These are phyloP conservation scores for Urosaurus nigricauda DNA, from an alignment of 2,797 vertebrate genomes.

Conservation along the genomic window DNA sequence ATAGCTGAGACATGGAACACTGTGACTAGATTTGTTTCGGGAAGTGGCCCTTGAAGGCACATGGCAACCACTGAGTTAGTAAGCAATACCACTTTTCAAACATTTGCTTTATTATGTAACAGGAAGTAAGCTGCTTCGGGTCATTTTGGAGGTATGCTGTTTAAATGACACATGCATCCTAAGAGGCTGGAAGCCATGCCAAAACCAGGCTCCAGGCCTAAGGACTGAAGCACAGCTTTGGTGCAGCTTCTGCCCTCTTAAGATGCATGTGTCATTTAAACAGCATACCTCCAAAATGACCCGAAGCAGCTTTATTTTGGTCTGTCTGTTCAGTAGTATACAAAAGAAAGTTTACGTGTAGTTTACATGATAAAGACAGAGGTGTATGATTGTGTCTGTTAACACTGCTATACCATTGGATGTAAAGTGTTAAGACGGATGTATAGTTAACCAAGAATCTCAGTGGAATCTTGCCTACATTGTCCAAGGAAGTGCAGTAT, in stretches of 20 bases:
- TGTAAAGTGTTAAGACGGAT: constrained; percentile 19
- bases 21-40: neutral
- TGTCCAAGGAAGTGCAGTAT: constrained; percentile 22
- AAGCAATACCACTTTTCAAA: neutral
- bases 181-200: too few relatives aligned
- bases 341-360: too few relatives aligned
- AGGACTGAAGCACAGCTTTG: too few relatives aligned
- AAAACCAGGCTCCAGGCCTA: too few relatives aligned
- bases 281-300: too few relatives aligned
- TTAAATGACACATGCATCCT: too few relatives aligned
- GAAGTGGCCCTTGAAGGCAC: neutral
- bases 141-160: too few relatives aligned
- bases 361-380: neutral
- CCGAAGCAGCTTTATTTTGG: too few relatives aligned
- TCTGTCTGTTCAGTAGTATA: too few relatives aligned
- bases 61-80: neutral
- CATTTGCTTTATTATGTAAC: neutral
- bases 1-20: neutral
- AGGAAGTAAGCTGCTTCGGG: too few relatives aligned
- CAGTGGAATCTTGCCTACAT: constrained; percentile 35
- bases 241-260: too few relatives aligned
- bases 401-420: neutral
- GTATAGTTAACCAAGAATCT: constrained; percentile 31
- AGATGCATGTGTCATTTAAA: too few relatives aligned
- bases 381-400: neutral